Percentiles rank a stretch among this genome's conserved stretches.
Conservation (phyloP, 2,888 invertebrate species). For the Diachrysia chrysitis region DNA sequence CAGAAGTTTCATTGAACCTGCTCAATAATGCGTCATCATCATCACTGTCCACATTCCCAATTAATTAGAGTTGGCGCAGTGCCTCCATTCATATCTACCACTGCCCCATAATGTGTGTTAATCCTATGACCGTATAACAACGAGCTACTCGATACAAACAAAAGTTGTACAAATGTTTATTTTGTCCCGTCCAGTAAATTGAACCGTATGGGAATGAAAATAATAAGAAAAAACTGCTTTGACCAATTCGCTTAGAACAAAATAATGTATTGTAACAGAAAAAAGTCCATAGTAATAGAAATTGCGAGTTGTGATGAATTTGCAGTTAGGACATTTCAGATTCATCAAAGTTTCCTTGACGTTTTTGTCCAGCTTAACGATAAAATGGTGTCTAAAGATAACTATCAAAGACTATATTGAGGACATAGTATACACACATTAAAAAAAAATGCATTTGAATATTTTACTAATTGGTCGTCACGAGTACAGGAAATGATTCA, state of each 20-base stretch:
- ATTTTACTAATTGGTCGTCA: too few relatives aligned
- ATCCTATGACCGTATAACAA: background rate
- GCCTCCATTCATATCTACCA: background rate
- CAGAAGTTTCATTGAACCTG: too few relatives aligned
- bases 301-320: background rate
- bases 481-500: too few relatives aligned
- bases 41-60: too few relatives aligned
- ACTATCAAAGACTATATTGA: too few relatives aligned
- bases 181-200: conserved; percentile 4
- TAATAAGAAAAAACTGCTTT: conserved; percentile 4
- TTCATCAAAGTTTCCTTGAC: background rate
- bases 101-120: background rate
- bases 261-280: background rate
- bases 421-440: too few relatives aligned
- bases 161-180: background rate
- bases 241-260: conserved; percentile 1
- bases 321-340: background rate
- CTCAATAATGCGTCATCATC: too few relatives aligned
- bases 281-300: background rate
- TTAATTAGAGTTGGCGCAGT: too few relatives aligned
- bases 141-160: conserved; percentile 4
- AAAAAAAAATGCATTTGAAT: too few relatives aligned
- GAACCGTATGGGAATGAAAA: conserved; percentile 1
- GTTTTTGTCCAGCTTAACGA: too few relatives aligned
- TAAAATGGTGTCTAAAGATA: too few relatives aligned